Conservation (phyloP, 2,888 invertebrate species). For the Drosophila formosana region DNA sequence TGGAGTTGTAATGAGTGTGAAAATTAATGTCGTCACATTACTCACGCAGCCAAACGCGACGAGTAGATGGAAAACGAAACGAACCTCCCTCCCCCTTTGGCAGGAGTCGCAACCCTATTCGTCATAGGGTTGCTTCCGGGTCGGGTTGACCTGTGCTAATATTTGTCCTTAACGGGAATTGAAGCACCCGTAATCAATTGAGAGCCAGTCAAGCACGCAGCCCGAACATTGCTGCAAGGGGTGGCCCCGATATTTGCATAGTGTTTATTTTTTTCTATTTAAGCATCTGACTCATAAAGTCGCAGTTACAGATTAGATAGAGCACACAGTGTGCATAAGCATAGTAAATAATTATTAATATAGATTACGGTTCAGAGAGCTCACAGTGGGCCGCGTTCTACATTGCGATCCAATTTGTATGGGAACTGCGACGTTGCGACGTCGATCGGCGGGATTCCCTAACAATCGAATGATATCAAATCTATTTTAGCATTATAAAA, state of each 20-base stretch:
- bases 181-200: slow-evolving; percentile 59
- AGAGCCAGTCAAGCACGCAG: slow-evolving; percentile 15
- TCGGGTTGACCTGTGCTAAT: slow-evolving; percentile 51
- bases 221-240: slow-evolving; percentile 22
- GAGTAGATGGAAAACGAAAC: neutral
- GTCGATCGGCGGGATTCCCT: neutral
- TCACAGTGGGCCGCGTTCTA: neutral
- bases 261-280: slow-evolving; percentile 12
- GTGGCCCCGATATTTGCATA: slow-evolving; percentile 24
- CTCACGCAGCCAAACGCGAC: slow-evolving; percentile 70
- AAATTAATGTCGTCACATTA: slow-evolving; percentile 81
- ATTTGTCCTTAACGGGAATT: slow-evolving; percentile 61
- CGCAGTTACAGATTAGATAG: slow-evolving; percentile 41
- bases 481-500: neutral
- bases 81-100: neutral
- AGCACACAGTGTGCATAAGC: neutral
- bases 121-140: slow-evolving; percentile 19
- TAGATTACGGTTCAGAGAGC: slow-evolving; percentile 12
- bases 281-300: slow-evolving; percentile 39
- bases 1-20: slow-evolving; percentile 81
- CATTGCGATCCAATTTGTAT: slow-evolving; percentile 7
- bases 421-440: neutral
- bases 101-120: slow-evolving; percentile 3
- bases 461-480: neutral
- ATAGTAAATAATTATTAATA: slow-evolving; percentile 16